A percentile compares a stretch with the other conserved stretches of the same genome.
Conservation (phyloP, 2,888 invertebrate species). For the Drosophila anceps region DNA sequence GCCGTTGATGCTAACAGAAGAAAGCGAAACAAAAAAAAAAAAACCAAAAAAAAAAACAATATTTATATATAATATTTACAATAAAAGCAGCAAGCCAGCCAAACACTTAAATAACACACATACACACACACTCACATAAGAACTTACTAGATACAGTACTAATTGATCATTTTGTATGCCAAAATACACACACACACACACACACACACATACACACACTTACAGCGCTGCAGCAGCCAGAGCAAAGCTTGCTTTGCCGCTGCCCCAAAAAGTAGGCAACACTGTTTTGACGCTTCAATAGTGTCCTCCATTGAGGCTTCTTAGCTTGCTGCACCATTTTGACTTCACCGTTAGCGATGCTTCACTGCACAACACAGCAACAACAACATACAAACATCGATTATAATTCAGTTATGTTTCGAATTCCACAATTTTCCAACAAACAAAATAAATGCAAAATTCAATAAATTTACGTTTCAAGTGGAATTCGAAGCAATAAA, state of each 20-base stretch:
- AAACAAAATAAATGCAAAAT: too few species aligned
- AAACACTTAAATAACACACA: slow-evolving; percentile 40
- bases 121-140: slow-evolving; percentile 32
- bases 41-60: slow-evolving; percentile 32
- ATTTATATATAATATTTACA: slow-evolving; percentile 27
- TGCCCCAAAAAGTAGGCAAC: slow-evolving; percentile 40
- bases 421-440: not conserved
- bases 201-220: slow-evolving; percentile 8
- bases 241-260: slow-evolving; percentile 21
- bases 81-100: slow-evolving; percentile 62
- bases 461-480: too few species aligned
- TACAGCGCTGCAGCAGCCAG: slow-evolving; percentile 9
- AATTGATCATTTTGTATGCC: slow-evolving; percentile 33
- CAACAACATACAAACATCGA: not conserved
- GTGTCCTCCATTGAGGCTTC: slow-evolving; percentile 30
- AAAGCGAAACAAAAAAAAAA: slow-evolving; percentile 67
- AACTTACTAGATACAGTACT: not conserved
- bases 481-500: slow-evolving; percentile 3
- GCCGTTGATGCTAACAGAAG: slow-evolving; percentile 83
- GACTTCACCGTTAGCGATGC: slow-evolving; percentile 28
- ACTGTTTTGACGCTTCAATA: slow-evolving; percentile 32
- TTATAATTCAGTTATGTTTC: not conserved
- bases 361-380: slow-evolving; percentile 42
- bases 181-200: slow-evolving; percentile 25
- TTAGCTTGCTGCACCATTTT: slow-evolving; percentile 50